Evolutionary conservation across 2,113 vertebrate species (phyloP), one percentile per base, ranked within the genome.

Genomic region (Pleuronectes platessa): DNA sequence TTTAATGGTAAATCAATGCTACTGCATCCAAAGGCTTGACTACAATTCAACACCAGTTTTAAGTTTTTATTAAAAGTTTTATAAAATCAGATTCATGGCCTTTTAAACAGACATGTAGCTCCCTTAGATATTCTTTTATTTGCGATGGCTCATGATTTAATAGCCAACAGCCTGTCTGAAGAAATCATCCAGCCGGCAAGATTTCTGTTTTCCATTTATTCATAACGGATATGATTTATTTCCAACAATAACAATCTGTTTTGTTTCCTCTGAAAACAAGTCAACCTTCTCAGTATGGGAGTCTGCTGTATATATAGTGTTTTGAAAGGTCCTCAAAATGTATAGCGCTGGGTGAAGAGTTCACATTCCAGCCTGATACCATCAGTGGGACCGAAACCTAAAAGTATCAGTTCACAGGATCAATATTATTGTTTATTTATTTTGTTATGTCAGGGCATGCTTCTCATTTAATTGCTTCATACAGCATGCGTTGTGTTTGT

Each of bases 351-450:
- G 63, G 42, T 63, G 63, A 88, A 86, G 40, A 79, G 66, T 75
- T 86, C 49, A 78, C 71, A 86, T 91, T 85, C 70, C 71, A 72
- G 67, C 63, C 11, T 13, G 45, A 81, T 84, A 71, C 61, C 56
- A 79, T 79, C 54, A 75, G 68, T 63, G 71, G n/a, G 26, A 55
- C 23, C 31, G 24, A 84, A 71, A 73, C 56, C 18, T 65, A 2
- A n/a, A 56, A 58, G 68, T 81, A 73, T 78, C 79, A 68, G 66
- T 73, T 81, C 63, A 73, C 62, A 76, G 61, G n/a, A 60, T 62
- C 49, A 77, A 65, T 77, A 65, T 77, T 73, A 75, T 72, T 54
- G 61, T 78, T 84, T 54, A 60, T 75, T 75, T 27, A 15, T 69
- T 66, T 51, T 66, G 55, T 66, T 74, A 54, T 77, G 59, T 72